Evolutionary conservation across 2,113 vertebrate genomes (phyloP).

Genomic region (Albula goreensis): DNA sequence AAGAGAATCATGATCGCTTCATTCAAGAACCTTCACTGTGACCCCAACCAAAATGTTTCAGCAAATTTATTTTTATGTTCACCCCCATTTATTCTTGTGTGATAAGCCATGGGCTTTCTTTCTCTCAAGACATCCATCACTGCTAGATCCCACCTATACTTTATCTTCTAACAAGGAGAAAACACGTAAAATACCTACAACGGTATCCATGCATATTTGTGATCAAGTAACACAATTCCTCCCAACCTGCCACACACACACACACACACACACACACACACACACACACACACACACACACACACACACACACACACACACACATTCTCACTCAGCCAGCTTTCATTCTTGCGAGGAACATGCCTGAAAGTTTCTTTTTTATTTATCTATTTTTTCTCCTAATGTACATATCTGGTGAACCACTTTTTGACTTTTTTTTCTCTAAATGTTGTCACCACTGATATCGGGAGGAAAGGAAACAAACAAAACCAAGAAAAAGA

Average conservation of each 20-base stretch:
- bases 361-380: slow-evolving; percentile 61
- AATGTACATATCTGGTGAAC: slow-evolving; percentile 45
- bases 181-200: slow-evolving; percentile 74
- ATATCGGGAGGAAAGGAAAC: slow-evolving; percentile 48
- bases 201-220: slow-evolving; percentile 79
- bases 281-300: slow-evolving; percentile 32
- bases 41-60: not conserved
- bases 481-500: slow-evolving; percentile 36
- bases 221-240: slow-evolving; percentile 53
- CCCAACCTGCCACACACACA: slow-evolving; percentile 25
- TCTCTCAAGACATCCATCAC: slow-evolving; percentile 22
- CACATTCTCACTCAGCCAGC: slow-evolving; percentile 17
- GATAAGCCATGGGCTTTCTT: not conserved
- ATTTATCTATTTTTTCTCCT: slow-evolving; percentile 32
- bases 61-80: not conserved
- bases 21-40: not conserved
- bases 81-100: not conserved
- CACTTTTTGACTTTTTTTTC: slow-evolving; percentile 30
- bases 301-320: slow-evolving; percentile 27
- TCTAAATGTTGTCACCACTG: slow-evolving; percentile 28
- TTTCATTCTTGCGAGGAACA: slow-evolving; percentile 62
- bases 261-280: slow-evolving; percentile 32
- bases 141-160: slow-evolving; percentile 22
- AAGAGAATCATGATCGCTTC: not conserved
- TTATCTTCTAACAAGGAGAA: slow-evolving; percentile 49